Evolutionary conservation across 92 coral and sea anemone genomes (phyloP), one percentile per base, ranked within the genome.

Genomic region (Palythoa caribaeorum): DNA sequence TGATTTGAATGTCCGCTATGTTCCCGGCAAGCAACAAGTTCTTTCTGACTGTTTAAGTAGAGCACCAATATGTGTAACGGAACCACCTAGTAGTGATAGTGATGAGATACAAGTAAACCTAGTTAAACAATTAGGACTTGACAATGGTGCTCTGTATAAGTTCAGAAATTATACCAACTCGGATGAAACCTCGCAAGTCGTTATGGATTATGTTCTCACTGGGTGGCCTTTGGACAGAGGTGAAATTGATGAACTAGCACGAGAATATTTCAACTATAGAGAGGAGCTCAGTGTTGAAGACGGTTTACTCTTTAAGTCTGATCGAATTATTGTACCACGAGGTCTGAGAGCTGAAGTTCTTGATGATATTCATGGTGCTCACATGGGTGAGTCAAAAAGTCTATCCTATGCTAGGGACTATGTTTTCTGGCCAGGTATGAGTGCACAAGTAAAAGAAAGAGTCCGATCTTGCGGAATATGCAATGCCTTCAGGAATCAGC

Each of bases 291-390:
- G n/a, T n/a, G n/a, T n/a, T 76, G 55, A 92, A 89, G 70, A 84
- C n/a, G n/a, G n/a, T n/a, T n/a, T n/a, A n/a, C n/a, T 28, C 28
- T 28, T 28, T 28, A 0, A 28, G n/a, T n/a, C 28, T 28, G 28
- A 28, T 28, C 28, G 89, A 60, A 19, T 87, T 9, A 84, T 92
- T 13, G 94, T 84, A 39, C 90, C 90, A 39, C 21, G 89, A 77
- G 10, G 81, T 14, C 39, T 92, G 88, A 91, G 92, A 54, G 77
- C 89, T 0, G 89, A 92, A 13, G 73, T 87, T 36, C 70, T 87
- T 13, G 81, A 83, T 12, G 92, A 90, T 57, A 86, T 90, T 71
- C 93, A 92, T 80, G 90, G 94, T 72, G 92, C 94, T 28, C 94
- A 89, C 57, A 69, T 89, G 88, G 92, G 90, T 51, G 94, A 92